Conservation (phyloP, 2,113 vertebrate species). For the Trichomycterus rosablanca region DNA sequence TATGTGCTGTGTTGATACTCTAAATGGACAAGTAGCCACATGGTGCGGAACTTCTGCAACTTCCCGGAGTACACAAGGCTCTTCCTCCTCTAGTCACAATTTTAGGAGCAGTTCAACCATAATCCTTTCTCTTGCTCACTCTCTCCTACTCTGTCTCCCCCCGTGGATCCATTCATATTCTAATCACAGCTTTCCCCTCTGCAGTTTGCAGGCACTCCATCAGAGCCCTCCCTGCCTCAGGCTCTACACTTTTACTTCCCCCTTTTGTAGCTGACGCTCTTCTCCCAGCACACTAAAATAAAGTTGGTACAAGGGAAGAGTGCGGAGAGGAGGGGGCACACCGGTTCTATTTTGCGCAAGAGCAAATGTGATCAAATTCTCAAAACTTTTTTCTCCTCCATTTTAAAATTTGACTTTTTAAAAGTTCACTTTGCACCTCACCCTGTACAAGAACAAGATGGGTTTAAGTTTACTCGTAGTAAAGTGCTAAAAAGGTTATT, state of each 20-base stretch:
- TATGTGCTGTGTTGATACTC: no score
- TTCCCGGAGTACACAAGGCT: constrained; percentile 59
- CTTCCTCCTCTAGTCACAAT: constrained; percentile 83
- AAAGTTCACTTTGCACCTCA: no score
- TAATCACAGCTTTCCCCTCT: constrained; percentile 99
- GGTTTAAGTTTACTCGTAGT: no score
- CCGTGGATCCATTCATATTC: constrained; percentile 98
- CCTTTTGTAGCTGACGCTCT: constrained; percentile 68
- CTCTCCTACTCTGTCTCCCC: constrained; percentile 64
- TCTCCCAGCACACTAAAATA: constrained; percentile 69
- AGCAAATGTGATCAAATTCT: constrained; percentile 7
- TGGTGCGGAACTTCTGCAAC: constrained; percentile 23
- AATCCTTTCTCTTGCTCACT: constrained; percentile 79
- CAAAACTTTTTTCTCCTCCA: constrained; percentile 15
- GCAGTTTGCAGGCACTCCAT: constrained; percentile 90
- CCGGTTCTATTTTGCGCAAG: constrained; percentile 27
- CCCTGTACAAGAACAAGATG: no score
- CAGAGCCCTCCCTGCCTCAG: constrained; percentile 76
- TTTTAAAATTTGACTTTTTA: no score
- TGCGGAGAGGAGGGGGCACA: constrained; percentile 40
- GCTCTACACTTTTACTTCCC: constrained; percentile 88
- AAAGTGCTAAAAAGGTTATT: no score
- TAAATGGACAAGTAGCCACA: neutral
- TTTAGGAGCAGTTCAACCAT: constrained; percentile 89
- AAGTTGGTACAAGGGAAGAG: constrained; percentile 57